Base-by-base conservation (phyloP, 2,113 vertebrate genomes). In the Syngnathoides biaculeatus region DNA sequence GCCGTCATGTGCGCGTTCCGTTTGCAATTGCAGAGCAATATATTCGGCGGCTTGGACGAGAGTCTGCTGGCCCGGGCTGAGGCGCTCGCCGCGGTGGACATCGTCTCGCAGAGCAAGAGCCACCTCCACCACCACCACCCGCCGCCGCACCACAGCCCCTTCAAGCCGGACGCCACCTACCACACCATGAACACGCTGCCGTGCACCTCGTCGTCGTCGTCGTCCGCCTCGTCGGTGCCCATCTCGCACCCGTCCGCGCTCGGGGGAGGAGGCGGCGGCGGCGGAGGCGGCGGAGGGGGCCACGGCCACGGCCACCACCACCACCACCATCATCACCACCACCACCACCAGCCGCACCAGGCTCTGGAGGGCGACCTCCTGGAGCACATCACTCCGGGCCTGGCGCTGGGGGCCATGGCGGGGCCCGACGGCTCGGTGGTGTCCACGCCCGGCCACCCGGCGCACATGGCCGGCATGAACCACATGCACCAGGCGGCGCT, bases 21-120 rank as follows among this genome's bases (percentile, higher is more conserved):
- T 94, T 99, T 98, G 94, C 95, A 94, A 95, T 97, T 96, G 93
- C 96, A 99, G 97, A 98, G 97, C 96, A 98, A 99, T 94, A 98
- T 99, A 95, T 99, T 99, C 94, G 97, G 96, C 83, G 96, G 96
- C 90, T 95, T 99, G 94, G 96, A 99, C 94, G 96, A 99, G 95
- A 99, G 96, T 92, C 92, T 99, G 92, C 90, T 99, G 96, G 97
- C 96, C 94, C 96, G 97, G 81, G 96, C 97, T 71, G 97, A 99
- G 94, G 96, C 97, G 94, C 94, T 99, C 92, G 97, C 97, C 88
- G 97, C 97, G 80, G 97, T 98, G 95, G 97, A 98, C 92, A 97
- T 99, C 92, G 96, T 93, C 88, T 97, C 96, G 81, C 96, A 96
- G 88, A 95, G 88, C 94, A 99, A 96, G 92, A 98, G 92, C 93